phyloP scores from a whole-genome alignment of 2,888 invertebrate genomes.

The Xestia sexstrigata region DNA sequence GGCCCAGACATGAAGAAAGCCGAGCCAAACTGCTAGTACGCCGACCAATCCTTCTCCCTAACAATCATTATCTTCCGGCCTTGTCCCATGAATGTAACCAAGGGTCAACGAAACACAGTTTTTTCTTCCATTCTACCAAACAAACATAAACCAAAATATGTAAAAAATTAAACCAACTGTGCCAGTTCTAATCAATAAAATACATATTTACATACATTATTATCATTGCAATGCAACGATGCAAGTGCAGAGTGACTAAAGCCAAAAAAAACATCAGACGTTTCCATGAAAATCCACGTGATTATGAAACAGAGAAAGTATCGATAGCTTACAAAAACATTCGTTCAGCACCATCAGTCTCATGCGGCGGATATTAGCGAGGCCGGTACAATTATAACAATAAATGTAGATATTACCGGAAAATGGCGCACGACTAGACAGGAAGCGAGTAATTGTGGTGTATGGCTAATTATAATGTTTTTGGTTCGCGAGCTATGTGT shows the following conservation, averaged over 20 bases:
- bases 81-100: too few species aligned
- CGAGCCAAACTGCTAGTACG: too few species aligned
- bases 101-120: too few species aligned
- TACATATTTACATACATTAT: background rate
- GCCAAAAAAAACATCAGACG: background rate
- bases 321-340: slow-evolving; percentile 9
- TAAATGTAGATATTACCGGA: slow-evolving; percentile 53
- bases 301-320: slow-evolving; percentile 46
- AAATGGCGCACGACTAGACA: slow-evolving; percentile 44
- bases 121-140: too few species aligned
- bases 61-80: too few species aligned
- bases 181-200: background rate
- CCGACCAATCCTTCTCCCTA: too few species aligned
- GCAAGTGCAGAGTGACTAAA: background rate
- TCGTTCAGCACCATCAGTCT: slow-evolving; percentile 43
- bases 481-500: slow-evolving; percentile 11
- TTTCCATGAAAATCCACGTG: slow-evolving; percentile 21
- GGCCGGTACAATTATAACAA: slow-evolving; percentile 55
- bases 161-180: background rate
- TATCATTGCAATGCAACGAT: background rate
- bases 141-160: too few species aligned
- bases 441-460: slow-evolving; percentile 30
- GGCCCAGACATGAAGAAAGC: too few species aligned
- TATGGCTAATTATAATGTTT: slow-evolving; percentile 21
- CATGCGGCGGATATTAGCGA: slow-evolving; percentile 49